Base-by-base conservation (phyloP, 1,140 invertebrate genomes). In the Neodiprion virginianus region DNA sequence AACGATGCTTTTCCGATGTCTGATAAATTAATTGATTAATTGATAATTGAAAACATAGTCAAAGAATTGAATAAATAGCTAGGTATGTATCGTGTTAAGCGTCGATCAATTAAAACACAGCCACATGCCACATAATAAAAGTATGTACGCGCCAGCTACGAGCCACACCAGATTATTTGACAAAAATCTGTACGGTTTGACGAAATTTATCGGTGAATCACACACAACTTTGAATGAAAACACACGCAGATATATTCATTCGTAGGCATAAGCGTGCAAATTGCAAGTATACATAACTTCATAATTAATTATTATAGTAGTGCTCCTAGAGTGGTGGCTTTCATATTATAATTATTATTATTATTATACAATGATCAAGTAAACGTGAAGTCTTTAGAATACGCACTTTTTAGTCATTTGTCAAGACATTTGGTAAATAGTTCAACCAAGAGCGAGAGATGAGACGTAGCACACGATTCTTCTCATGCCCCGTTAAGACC, bases 261-360 rank as follows among this genome's bases (percentile, higher is more conserved):
- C 82, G 80, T 84, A 86, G 80, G 74, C 79, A 66, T 82, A 86
- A 84, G 79, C 79, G 85, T 82, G 76, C 82, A 85, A 86, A 84
- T 86, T 77, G 76, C 85, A 79, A 78, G 84, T 83, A 80, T 76
- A 78, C 79, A 84, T 86, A 81, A 82, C 82, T 76, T 77, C 79
- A 84, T 86, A 81, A 82, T 83, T 76, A 76, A 85, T 82, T 82
- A 85, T 81, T 83, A 85, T 73, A 81, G 79, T 86, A 85, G 83
- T 79, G 79, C 78, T 82, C 76, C 76, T 83, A 83, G 79, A 82
- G 76, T 78, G 78, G 78, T 83, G 80, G 80, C 80, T 84, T 84
- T 84, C 72, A 75, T 71, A 78, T 78, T 73, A 71, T 79, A 66
- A 77, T 76, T 77, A 77, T 78, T 14, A 61, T 61, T 61, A 61